Conservation (phyloP, 2,113 vertebrate genomes). For the Uria aalge region DNA sequence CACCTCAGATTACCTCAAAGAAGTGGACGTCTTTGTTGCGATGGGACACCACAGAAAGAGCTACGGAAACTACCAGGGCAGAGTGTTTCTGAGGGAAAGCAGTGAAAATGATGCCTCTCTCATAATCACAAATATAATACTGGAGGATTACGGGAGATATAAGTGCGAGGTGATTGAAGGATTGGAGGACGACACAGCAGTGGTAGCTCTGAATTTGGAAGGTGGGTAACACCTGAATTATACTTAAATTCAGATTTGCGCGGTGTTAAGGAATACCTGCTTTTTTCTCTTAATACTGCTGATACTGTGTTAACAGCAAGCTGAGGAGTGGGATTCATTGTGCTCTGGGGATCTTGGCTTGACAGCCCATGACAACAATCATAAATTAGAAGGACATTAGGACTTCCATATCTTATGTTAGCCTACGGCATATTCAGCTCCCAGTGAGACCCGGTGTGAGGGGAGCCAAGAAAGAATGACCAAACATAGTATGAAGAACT, state of each 20-base stretch:
- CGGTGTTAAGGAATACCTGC: background rate
- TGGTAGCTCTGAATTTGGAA: constrained; percentile 82
- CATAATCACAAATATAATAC: constrained; percentile 77
- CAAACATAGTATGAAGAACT: background rate
- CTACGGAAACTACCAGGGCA: constrained; percentile 80
- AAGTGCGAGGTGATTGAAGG: constrained; percentile 90
- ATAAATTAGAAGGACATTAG: background rate
- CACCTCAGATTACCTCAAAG: constrained; percentile 80
- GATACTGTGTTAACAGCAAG: background rate
- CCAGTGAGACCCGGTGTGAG: background rate
- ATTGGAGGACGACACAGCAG: constrained; percentile 78
- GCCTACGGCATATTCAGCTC: rapidly evolving
- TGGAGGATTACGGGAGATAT: constrained; percentile 87
- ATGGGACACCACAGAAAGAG: constrained; percentile 89
- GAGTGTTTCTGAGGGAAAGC: constrained; percentile 75
- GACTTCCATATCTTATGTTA: background rate
- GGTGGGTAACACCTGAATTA: constrained; percentile 52
- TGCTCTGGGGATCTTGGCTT: background rate
- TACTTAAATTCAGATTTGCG: rapidly evolving
- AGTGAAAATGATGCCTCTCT: constrained; percentile 84
- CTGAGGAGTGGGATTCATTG: background rate
- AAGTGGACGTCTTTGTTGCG: constrained; percentile 84
- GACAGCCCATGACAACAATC: background rate
- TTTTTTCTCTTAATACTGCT: background rate
- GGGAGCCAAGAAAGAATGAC: background rate